Base-by-base conservation (phyloP, 23 tunicate species). In the Oikopleura dioica region DNA sequence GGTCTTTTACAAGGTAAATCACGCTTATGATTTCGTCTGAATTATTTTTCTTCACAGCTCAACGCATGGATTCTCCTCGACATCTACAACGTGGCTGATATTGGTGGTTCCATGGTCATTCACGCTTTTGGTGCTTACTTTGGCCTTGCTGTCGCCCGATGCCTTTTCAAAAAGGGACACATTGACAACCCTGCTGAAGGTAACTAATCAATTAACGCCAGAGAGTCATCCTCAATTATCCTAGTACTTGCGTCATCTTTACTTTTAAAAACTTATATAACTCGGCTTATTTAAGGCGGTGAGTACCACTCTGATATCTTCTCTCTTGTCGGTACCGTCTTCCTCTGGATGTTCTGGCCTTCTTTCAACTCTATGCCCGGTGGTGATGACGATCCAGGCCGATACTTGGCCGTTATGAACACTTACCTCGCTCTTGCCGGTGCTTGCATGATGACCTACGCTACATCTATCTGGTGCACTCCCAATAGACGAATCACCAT, bases 71-170 rank as follows among this genome's bases (percentile, higher is more conserved):
- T 63, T 63, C 2, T 63, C 33, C 4, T 63, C 26, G 26, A 28
- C n/a, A 24, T 32, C 75, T 77, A 9, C n/a, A 9, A 86, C 87
- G 87, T 81, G 0, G 50, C 79, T 51, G 99, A 94, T 69, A 82
- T 94, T 58, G 99, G 99, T 1, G 99, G 99, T 0, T 83, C 99
- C 35, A 83, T 94, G 0, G 79, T 94, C 78, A 86, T 94, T 76
- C 99, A 94, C 69, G 80, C 83, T 26, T 94, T 94, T 72, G 99
- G 99, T 37, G 99, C 99, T 59, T 94, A 94, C 77, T 94, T 94
- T 78, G 99, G 99, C 23, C 79, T 94, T 68, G 95, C 88, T 1
- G 99, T 84, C 24, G 83, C 99, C 23, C 82, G 88, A 0, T 78
- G 87, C 68, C 68, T 94, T 4, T 83, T 81, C 86, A 86, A 83